Conservation (phyloP, 2,113 vertebrate genomes). For the Eudorcas thomsonii region DNA sequence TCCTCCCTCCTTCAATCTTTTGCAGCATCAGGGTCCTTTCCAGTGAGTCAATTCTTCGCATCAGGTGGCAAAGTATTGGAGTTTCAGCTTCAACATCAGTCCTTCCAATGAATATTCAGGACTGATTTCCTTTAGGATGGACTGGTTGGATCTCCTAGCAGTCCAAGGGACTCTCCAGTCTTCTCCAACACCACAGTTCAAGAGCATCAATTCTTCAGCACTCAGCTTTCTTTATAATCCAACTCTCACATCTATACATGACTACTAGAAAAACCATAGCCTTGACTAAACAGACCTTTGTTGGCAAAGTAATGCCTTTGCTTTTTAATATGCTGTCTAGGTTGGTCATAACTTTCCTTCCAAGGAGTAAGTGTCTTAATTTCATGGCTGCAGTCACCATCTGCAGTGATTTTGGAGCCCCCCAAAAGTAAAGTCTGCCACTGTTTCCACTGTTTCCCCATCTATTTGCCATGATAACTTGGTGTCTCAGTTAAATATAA, state of each 20-base stretch:
- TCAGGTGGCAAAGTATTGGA: background rate
- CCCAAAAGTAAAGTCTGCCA: background rate
- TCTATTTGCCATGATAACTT: background rate
- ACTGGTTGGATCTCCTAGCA: background rate
- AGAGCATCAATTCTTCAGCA: rapidly evolving
- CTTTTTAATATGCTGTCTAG: background rate
- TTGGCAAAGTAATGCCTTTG: background rate
- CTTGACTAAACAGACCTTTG: background rate
- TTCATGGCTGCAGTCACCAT: background rate
- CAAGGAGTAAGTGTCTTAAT: background rate
- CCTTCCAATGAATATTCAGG: background rate
- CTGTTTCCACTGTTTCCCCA: background rate
- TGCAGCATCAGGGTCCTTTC: background rate
- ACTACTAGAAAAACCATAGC: background rate
- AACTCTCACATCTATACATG: background rate
- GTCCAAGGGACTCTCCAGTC: background rate
- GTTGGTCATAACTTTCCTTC: background rate
- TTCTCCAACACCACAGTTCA: background rate
- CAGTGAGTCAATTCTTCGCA: background rate
- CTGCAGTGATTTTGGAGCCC: background rate
- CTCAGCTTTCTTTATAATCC: background rate
- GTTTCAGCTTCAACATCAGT: background rate
- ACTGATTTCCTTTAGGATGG: background rate
- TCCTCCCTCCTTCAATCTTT: background rate
- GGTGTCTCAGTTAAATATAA: background rate